Evolutionary conservation across 2,888 invertebrate species (phyloP).

Genomic region (Drosophila peninsularis): DNA sequence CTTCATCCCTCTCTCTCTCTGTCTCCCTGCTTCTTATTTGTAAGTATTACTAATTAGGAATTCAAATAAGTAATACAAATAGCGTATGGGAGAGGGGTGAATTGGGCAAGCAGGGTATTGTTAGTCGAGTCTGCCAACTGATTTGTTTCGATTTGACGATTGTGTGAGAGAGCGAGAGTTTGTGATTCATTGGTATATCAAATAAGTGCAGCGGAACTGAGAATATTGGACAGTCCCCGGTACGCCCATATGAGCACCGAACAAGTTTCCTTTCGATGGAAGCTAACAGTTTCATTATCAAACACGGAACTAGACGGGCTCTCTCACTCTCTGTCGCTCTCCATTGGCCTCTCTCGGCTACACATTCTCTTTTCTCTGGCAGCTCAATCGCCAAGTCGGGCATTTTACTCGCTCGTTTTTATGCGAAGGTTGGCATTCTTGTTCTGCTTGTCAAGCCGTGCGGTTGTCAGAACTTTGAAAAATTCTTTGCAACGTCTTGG

Average conservation of each 20-base stretch:
- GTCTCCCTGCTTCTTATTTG: neutral
- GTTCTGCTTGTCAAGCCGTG: constrained; percentile 84
- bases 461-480: constrained; percentile 81
- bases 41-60: neutral
- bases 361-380: constrained; percentile 8
- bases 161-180: constrained; percentile 11
- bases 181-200: constrained; percentile 42
- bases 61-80: neutral
- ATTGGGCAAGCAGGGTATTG: constrained; percentile 21
- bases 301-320: constrained; percentile 42
- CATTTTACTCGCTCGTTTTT: constrained; percentile 69
- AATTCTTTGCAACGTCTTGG: constrained; percentile 41
- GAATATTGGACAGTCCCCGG: constrained; percentile 31
- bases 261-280: constrained; percentile 55
- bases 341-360: neutral
- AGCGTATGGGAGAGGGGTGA: neutral
- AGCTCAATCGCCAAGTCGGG: constrained; percentile 49
- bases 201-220: constrained; percentile 53
- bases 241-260: constrained; percentile 34
- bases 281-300: constrained; percentile 42
- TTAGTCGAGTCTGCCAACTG: neutral
- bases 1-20: neutral
- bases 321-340: neutral
- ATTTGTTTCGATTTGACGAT: constrained; percentile 13
- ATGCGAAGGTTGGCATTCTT: constrained; percentile 84